Evolutionary conservation across 2,113 vertebrate species (phyloP).

Genomic region (Varanus salvator): DNA sequence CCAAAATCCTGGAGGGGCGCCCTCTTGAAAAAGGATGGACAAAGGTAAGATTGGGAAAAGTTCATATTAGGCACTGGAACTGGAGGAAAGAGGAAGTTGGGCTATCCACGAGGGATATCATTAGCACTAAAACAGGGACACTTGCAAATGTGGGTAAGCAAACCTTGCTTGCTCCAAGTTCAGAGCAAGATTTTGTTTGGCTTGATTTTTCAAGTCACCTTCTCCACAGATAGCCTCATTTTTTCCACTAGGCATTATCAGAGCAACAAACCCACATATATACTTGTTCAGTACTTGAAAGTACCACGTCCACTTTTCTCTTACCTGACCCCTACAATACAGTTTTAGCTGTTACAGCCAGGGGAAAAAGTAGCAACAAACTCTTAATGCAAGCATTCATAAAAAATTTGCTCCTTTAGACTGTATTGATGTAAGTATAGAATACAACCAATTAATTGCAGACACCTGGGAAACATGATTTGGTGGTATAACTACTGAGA

Average conservation of each 20-base stretch:
- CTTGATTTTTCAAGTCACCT: background rate
- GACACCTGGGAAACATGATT: background rate
- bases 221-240: background rate
- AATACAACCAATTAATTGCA: background rate
- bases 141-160: background rate
- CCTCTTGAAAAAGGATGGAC: background rate
- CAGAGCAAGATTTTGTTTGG: background rate
- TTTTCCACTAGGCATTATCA: too few relatives aligned
- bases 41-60: background rate
- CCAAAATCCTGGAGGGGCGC: too few relatives aligned
- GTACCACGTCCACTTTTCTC: background rate
- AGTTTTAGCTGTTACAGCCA: background rate
- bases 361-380: background rate
- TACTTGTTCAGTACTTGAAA: background rate
- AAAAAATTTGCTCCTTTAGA: background rate
- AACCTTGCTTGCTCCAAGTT: background rate
- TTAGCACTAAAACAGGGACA: background rate
- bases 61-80: background rate
- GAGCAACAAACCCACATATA: background rate
- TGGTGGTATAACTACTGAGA: slow-evolving; percentile 1
- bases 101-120: background rate
- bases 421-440: background rate
- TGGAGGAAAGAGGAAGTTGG: background rate
- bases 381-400: background rate
- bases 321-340: background rate